Base-by-base conservation (phyloP, 2,113 vertebrate species). In the Seriola aureovittata region DNA sequence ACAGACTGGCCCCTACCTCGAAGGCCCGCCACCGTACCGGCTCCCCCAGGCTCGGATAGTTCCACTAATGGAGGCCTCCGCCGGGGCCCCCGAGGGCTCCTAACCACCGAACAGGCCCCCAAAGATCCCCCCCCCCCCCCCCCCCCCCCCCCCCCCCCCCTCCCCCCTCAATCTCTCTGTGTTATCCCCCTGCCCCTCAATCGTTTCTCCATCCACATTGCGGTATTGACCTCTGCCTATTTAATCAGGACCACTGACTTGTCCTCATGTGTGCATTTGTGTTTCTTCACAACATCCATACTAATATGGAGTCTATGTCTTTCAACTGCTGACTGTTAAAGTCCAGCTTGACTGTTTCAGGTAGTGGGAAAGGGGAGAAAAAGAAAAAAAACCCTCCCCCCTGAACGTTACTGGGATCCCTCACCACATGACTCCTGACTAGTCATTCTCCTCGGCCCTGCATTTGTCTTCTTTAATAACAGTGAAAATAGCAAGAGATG, bases 401-500 rank as follows among this genome's bases (percentile, higher is more conserved):
- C 48, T 46, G 60, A 84, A 75, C 46, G 34, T 46, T 78, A 68
- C 87, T 87, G 92, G 82, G 89, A 91, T 91, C 88, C 86, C 81
- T 88, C 86, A 86, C 80, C 78, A 50, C 80, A 91, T 64, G 75
- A 83, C 82, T 93, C 79, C 77, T 46, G 64, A 89, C 86, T 58
- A 90, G 87, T 90, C 85, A 69, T 79, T 92, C 85, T 85, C 65
- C 52, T 81, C 69, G 48, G 75, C 82, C 73, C 75, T 66, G 81
- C 90, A 87, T 93, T 85, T 85, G 80, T 93, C 88, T 89, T 85
- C 86, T 93, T 88, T 91, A 95, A 94, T 92, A 94, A 93, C 84
- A 80, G 71, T 89, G 89, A 86, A 93, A 93, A 85, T 79, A 87
- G 85, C 81, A 78, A 82, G 79, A 68, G 80, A 65, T 64, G 78